Conservation (phyloP, 1,140 invertebrate species). For the Melitaea cinxia region DNA sequence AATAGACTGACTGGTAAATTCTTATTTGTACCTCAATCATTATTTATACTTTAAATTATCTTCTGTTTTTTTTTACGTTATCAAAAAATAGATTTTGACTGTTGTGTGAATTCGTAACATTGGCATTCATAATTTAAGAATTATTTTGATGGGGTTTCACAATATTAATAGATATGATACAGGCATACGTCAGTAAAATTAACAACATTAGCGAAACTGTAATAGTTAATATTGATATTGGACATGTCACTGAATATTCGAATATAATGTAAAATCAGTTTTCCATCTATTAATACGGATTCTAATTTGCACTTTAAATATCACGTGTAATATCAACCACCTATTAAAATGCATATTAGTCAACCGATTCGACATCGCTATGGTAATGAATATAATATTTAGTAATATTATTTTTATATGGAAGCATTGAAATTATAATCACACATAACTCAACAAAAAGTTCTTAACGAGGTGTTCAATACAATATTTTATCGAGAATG, state of each 20-base stretch:
- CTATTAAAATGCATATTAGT: constrained; percentile 46
- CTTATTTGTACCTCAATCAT: too few relatives aligned
- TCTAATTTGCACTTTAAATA: constrained; percentile 45
- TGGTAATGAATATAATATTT: constrained; percentile 27
- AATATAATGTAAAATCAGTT: constrained; percentile 36
- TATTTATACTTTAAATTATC: too few relatives aligned
- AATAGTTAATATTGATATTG: constrained; percentile 32
- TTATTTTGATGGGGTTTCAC: not conserved
- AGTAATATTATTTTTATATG: constrained; percentile 5
- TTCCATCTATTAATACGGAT: constrained; percentile 40
- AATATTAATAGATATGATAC: constrained; percentile 1
- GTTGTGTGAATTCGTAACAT: too few relatives aligned
- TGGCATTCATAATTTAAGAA: too few relatives aligned
- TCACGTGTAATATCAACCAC: constrained; percentile 33
- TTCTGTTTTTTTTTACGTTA: too few relatives aligned
- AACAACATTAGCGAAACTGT: constrained; percentile 24
- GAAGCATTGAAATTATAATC: constrained; percentile 6
- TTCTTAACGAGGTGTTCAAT: constrained; percentile 23
- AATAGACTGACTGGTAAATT: too few relatives aligned
- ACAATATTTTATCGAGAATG: constrained; percentile 12
- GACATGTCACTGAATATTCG: constrained; percentile 31
- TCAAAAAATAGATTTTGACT: too few relatives aligned
- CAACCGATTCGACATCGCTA: constrained; percentile 31
- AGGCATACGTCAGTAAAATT: constrained; percentile 20
- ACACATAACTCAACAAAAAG: constrained; percentile 12